Conservation (phyloP, 2,113 vertebrate genomes). For the Felis chaus region DNA sequence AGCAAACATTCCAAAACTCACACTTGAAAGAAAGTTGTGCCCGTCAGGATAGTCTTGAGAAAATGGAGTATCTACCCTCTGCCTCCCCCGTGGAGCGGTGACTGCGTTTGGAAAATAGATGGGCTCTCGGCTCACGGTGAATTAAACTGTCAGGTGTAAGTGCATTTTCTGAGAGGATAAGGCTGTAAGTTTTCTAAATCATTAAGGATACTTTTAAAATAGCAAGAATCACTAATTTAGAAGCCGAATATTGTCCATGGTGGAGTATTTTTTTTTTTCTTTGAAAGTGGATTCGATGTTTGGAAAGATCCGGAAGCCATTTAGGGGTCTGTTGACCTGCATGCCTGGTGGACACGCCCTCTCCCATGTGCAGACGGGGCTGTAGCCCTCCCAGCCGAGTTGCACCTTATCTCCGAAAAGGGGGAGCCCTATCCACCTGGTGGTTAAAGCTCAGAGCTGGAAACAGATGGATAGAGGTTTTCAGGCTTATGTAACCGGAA, state of each 20-base stretch:
- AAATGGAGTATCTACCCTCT: too few relatives aligned
- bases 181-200: neutral
- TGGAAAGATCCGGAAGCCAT: conserved; percentile 1
- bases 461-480: neutral
- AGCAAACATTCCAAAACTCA: neutral
- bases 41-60: neutral
- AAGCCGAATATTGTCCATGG: neutral
- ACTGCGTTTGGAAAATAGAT: neutral
- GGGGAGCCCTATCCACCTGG: fast-evolving
- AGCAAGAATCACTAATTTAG: neutral
- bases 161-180: neutral
- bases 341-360: neutral
- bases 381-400: fast-evolving
- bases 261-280: neutral
- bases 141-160: neutral
- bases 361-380: fast-evolving
- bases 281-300: neutral
- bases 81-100: fast-evolving
- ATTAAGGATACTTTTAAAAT: neutral
- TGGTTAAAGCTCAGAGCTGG: too few relatives aligned
- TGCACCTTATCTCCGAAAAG: neutral
- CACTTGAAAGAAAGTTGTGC: neutral
- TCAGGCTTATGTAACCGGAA: neutral
- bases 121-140: neutral
- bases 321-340: neutral